Conservation (phyloP, 2,113 vertebrate genomes). For the Callipepla squamata region DNA sequence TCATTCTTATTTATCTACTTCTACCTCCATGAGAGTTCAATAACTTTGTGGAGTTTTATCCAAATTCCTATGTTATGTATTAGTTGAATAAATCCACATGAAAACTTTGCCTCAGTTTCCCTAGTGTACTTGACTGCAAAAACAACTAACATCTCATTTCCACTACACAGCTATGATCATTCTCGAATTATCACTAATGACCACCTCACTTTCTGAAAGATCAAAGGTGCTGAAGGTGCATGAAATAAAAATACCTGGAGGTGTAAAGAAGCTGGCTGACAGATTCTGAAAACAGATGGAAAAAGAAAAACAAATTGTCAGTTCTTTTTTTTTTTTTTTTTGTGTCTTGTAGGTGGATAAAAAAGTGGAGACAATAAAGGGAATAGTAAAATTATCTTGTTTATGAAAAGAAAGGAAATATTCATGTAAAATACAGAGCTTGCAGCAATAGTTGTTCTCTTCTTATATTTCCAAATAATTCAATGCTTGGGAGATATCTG, state of each 20-base stretch:
- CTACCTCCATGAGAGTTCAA: background rate
- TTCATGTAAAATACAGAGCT: background rate
- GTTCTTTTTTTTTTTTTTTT: no score
- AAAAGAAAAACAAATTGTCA: background rate
- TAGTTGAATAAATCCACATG: background rate
- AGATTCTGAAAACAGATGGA: background rate
- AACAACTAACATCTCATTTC: background rate
- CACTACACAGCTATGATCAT: background rate
- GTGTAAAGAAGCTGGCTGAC: background rate
- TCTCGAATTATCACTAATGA: background rate
- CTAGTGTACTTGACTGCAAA: fast-evolving
- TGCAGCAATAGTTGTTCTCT: background rate
- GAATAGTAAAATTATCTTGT: background rate
- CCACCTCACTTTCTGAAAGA: background rate
- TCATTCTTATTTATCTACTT: background rate
- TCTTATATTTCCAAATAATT: background rate
- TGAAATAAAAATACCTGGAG: background rate
- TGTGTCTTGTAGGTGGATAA: no score
- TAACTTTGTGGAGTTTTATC: background rate
- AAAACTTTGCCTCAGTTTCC: background rate
- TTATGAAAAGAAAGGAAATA: background rate
- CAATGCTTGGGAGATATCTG: background rate
- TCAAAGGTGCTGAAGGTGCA: background rate
- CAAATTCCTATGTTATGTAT: fast-evolving
- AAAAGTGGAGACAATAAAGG: background rate